Evolutionary conservation across 1,140 invertebrate species (phyloP), one percentile per base, ranked within the genome.

Genomic region (Drosophila virilis): DNA sequence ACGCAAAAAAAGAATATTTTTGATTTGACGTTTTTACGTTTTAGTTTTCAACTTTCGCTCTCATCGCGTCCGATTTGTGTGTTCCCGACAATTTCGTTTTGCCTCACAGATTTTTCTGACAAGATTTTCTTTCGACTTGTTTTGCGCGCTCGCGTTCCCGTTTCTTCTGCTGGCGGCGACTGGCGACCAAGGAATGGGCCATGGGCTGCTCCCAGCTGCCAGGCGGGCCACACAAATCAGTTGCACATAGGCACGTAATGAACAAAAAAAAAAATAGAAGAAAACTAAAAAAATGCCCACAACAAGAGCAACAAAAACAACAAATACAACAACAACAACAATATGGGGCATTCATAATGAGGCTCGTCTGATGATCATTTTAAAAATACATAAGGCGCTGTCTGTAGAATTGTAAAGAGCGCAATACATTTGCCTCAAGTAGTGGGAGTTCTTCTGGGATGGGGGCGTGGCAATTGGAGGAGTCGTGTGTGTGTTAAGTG

Each of bases 171-270:
- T 78, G 62, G 64, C 62, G 71, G 72, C 76, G 54, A 75, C 76
- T 78, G 83, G 85, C 84, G 79, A 74, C 79, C 77, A 80, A 66
- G 84, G 83, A 89, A 88, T 88, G 83, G 83, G 37, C 83, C 84
- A 51, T 73, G 68, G 82, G 77, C 69, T 40, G 72, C 52, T 78
- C 79, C 83, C 76, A 86, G 83, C 83, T 71, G 72, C 69, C 70
- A 73, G 68, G 65, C 33, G 64, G 59, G 77, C 72, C 77, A 59
- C 46, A 46, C 51, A 46, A 72, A 68, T 79, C 60, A 58, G 74
- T 61, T 64, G 70, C 78, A 68, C 80, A 58, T 48, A 12, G 61
- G 70, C 74, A 72, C 43, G 77, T 64, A 79, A 43, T 17, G 10
- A 38, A 7, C 37, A 12, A 28, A 13, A 60, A 4, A 8, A 62